A percentile compares a stretch with the other conserved stretches of the same genome.
These are phyloP conservation scores for Chaetops frenatus DNA, from an alignment of 2,113 vertebrate species.

Conservation along the genomic window DNA sequence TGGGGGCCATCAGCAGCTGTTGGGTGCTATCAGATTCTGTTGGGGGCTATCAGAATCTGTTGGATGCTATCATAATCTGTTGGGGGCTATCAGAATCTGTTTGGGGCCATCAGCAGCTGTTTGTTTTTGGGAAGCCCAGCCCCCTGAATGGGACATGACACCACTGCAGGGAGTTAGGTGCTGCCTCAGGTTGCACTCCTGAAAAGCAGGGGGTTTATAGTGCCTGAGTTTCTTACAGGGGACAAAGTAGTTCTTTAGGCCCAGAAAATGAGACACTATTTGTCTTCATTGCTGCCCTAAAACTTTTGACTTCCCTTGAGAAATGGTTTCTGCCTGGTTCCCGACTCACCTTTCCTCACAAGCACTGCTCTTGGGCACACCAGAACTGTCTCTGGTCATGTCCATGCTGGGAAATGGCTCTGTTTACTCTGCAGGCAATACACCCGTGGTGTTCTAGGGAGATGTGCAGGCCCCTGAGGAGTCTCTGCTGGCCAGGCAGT, in stretches of 20 bases:
- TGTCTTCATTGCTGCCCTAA: background rate
- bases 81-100: background rate
- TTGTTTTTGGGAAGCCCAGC: background rate
- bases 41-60: background rate
- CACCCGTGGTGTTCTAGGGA: background rate
- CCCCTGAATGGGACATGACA: background rate
- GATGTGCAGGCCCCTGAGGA: no score
- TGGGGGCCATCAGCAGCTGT: background rate
- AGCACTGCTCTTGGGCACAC: background rate
- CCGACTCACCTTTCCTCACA: background rate
- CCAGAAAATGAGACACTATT: background rate
- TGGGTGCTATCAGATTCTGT: no score
- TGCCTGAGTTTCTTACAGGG: background rate
- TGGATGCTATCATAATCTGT: background rate
- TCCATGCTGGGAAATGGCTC: rapidly evolving
- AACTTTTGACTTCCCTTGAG: background rate
- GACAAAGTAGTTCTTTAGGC: background rate
- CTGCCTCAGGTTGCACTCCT: background rate
- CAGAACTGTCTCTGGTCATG: background rate
- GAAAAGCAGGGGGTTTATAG: background rate
- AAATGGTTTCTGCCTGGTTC: background rate
- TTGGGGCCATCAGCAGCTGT: background rate
- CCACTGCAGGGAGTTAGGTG: background rate
- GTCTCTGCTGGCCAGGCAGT: background rate
- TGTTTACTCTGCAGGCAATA: background rate